Percentiles rank a stretch among this genome's conserved stretches.
Evolutionary conservation across 37 sponge, comb jelly and placozoan genomes (phyloP).

Genomic region (Spongia lamella): DNA sequence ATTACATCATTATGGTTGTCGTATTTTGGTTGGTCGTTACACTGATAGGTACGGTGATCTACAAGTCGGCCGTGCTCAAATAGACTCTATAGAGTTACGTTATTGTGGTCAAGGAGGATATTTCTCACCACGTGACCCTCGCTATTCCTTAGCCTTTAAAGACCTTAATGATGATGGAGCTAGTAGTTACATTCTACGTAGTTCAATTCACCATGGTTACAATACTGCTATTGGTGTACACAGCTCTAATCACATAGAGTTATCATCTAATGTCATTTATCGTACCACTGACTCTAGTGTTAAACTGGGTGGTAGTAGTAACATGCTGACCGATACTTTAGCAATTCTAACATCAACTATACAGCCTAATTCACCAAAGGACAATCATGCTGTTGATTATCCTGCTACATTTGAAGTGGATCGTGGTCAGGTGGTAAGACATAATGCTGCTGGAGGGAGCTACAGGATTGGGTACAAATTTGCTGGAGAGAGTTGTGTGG

Average conservation of each 20-base stretch:
- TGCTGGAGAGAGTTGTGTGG: slow-evolving; percentile 65
- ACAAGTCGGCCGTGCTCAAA: slow-evolving; percentile 34
- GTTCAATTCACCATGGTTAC: slow-evolving; percentile 83
- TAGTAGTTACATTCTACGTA: slow-evolving; percentile 47
- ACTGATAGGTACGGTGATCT: not conserved
- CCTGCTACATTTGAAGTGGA: slow-evolving; percentile 85
- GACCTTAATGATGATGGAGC: slow-evolving; percentile 15
- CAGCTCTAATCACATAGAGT: slow-evolving; percentile 45
- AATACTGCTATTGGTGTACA: slow-evolving; percentile 84
- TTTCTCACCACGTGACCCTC: slow-evolving; percentile 71
- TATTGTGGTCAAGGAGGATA: slow-evolving; percentile 88
- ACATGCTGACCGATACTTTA: slow-evolving; percentile 51
- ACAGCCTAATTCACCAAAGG: slow-evolving; percentile 64
- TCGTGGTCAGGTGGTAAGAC: slow-evolving; percentile 42
- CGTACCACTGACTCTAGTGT: slow-evolving; percentile 72
- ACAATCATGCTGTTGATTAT: slow-evolving; percentile 88
- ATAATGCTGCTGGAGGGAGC: slow-evolving; percentile 80
- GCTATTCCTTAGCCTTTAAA: slow-evolving; percentile 71
- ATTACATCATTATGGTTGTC: slow-evolving; percentile 74
- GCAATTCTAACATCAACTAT: slow-evolving; percentile 72
- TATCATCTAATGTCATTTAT: slow-evolving; percentile 70
- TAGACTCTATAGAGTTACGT: slow-evolving; percentile 73
- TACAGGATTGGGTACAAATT: slow-evolving; percentile 57
- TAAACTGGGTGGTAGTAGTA: slow-evolving; percentile 48
- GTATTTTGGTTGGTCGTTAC: slow-evolving; percentile 69